phyloP scores from a whole-genome alignment of 2,888 invertebrate genomes.

The Itoplectis maculator region DNA sequence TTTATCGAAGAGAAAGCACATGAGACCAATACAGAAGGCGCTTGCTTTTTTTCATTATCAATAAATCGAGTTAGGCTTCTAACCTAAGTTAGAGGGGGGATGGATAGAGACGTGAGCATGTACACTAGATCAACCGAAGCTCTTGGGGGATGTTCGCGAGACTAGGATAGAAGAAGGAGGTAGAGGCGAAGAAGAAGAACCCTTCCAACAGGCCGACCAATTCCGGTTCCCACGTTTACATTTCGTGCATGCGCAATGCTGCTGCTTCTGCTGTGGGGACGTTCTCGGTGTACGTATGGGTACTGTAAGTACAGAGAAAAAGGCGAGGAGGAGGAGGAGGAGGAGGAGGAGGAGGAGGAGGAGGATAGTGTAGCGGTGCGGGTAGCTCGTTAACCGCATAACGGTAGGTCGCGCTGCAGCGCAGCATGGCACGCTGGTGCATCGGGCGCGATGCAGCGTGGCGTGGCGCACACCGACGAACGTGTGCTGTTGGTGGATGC shows the following conservation, averaged over 20 bases:
- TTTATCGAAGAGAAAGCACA: not conserved
- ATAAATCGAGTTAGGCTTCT: slow-evolving; percentile 59
- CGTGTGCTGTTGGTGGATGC: slow-evolving; percentile 65
- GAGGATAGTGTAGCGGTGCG: slow-evolving; percentile 78
- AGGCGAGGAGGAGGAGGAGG: slow-evolving; percentile 71
- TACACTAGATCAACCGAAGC: slow-evolving; percentile 62
- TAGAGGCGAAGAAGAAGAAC: slow-evolving; percentile 43
- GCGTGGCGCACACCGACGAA: slow-evolving; percentile 63
- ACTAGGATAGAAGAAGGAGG: slow-evolving; percentile 44
- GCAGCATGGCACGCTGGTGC: slow-evolving; percentile 70
- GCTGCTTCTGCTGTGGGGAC: slow-evolving; percentile 65
- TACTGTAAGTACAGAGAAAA: slow-evolving; percentile 72
- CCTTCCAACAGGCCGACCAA: slow-evolving; percentile 75
- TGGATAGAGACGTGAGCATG: slow-evolving; percentile 39
- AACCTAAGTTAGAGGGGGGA: not conserved
- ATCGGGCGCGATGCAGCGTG: slow-evolving; percentile 65
- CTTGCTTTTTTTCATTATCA: slow-evolving; percentile 33
- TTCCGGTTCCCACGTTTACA: slow-evolving; percentile 85
- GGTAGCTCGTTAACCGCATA: slow-evolving; percentile 84
- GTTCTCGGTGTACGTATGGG: slow-evolving; percentile 52
- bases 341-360: slow-evolving; percentile 74
- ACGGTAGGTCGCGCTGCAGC: slow-evolving; percentile 83
- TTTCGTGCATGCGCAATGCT: slow-evolving; percentile 84
- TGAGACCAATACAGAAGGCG: not conserved
- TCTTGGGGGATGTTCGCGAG: slow-evolving; percentile 64